A percentile compares a stretch with the other conserved stretches of the same genome.
Conservation (phyloP, 2,888 invertebrate species). For the Stenodera caucasica region DNA sequence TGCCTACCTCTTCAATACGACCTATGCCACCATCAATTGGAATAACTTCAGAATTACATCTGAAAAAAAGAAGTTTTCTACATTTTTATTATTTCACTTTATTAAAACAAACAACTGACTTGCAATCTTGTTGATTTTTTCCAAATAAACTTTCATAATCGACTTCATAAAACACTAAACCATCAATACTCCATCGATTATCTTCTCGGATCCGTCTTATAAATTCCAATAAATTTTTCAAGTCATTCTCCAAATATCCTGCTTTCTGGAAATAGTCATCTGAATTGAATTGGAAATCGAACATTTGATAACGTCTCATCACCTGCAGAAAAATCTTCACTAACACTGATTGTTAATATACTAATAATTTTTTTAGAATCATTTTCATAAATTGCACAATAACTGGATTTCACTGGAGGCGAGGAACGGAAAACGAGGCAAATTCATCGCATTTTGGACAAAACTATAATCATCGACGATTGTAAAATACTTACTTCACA, state of each 20-base stretch:
- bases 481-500: constrained; percentile 45
- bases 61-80: constrained; percentile 2
- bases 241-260: constrained; percentile 49
- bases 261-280: constrained; percentile 49
- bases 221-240: constrained; percentile 55
- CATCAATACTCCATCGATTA: constrained; percentile 52
- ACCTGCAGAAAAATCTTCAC: constrained; percentile 43
- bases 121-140: constrained; percentile 14
- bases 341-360: constrained; percentile 1
- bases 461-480: too few relatives aligned
- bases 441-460: not conserved
- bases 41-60: constrained; percentile 1
- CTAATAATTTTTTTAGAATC: constrained; percentile 10
- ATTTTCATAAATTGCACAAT: not conserved
- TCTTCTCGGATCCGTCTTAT: constrained; percentile 54
- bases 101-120: not conserved
- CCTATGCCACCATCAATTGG: constrained; percentile 6
- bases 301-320: constrained; percentile 51
- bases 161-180: constrained; percentile 55
- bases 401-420: constrained; percentile 32
- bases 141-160: constrained; percentile 51
- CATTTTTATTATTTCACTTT: not conserved
- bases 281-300: constrained; percentile 43
- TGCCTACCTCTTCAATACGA: constrained; percentile 20
- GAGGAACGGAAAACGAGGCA: constrained; percentile 21